These are phyloP conservation scores for Terebella lapidaria DNA, from an alignment of 2,888 invertebrate species.

Conservation along the genomic window DNA sequence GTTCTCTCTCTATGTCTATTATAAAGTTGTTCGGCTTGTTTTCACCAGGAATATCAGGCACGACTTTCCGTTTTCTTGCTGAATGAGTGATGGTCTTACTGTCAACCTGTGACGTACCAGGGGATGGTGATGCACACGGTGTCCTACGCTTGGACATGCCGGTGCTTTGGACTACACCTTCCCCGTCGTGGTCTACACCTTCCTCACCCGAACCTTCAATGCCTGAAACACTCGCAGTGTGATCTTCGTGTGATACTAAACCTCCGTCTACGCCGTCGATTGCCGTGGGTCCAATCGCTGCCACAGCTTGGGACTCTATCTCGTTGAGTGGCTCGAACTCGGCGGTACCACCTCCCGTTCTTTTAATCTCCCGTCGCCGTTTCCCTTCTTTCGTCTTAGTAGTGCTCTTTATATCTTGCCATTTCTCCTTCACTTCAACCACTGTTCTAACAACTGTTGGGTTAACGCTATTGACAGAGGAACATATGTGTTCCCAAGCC, in stretches of 20 bases:
- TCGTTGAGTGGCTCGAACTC: not conserved
- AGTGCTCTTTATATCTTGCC: slow-evolving; percentile 1
- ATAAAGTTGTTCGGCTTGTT: not conserved
- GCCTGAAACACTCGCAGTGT: too few relatives aligned
- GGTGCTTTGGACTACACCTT: too few relatives aligned
- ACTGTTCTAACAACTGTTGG: not conserved
- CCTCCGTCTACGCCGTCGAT: not conserved
- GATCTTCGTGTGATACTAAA: too few relatives aligned
- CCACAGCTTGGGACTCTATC: not conserved
- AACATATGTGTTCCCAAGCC: not conserved
- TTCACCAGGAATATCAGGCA: not conserved
- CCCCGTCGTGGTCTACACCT: too few relatives aligned
- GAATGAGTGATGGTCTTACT: too few relatives aligned
- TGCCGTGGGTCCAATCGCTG: not conserved
- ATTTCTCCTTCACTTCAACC: not conserved
- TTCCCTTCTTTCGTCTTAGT: not conserved
- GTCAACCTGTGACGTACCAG: not conserved
- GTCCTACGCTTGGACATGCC: not conserved
- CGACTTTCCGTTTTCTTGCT: not conserved
- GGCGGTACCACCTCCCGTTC: not conserved
- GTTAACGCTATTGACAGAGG: not conserved
- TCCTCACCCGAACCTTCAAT: too few relatives aligned
- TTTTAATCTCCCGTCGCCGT: not conserved
- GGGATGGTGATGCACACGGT: not conserved
- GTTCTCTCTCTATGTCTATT: not conserved